phyloP scores from a whole-genome alignment of 2,113 vertebrate genomes.

The Hippocampus barbouri region DNA sequence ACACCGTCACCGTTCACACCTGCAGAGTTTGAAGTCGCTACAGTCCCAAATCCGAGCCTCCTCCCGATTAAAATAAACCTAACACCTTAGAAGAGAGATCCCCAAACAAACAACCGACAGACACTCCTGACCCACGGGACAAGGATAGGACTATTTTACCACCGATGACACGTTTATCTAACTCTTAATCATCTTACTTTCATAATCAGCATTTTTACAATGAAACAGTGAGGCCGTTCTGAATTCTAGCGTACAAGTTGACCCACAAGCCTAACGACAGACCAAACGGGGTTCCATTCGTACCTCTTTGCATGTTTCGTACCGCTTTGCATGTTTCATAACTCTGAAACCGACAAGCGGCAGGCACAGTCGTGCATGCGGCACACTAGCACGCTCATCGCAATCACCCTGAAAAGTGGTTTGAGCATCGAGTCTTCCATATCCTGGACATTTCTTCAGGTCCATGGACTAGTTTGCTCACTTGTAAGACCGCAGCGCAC shows the following conservation, averaged over 20 bases:
- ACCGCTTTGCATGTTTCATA: background rate
- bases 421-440: background rate
- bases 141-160: slow-evolving; percentile 5
- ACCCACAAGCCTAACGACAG: background rate
- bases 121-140: slow-evolving; percentile 11
- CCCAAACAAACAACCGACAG: slow-evolving; percentile 15
- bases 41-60: background rate
- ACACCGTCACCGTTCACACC: slow-evolving; percentile 71
- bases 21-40: slow-evolving; percentile 53
- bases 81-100: slow-evolving; percentile 6
- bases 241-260: slow-evolving; percentile 6
- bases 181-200: slow-evolving; percentile 3
- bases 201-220: background rate
- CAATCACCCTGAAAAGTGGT: background rate
- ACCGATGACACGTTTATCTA: slow-evolving; percentile 10
- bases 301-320: background rate
- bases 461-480: background rate
- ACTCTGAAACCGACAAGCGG: background rate
- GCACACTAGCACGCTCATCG: background rate
- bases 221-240: background rate
- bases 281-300: background rate
- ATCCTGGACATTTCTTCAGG: background rate
- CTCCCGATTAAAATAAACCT: background rate
- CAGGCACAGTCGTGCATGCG: background rate
- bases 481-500: background rate